Conservation (phyloP, 2,888 invertebrate genomes). For the Tyria jacobaeae region DNA sequence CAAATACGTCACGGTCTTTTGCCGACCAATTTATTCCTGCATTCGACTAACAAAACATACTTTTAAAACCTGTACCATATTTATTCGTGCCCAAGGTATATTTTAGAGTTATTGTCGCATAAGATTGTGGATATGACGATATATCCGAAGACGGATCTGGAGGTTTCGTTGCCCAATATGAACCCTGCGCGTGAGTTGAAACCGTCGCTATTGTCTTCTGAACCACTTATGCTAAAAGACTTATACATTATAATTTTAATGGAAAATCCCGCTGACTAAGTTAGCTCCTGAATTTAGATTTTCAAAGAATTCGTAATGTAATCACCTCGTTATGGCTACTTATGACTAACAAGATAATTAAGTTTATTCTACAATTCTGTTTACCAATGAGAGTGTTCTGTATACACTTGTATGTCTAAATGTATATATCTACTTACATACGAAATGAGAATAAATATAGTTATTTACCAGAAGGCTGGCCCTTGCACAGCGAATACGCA, state of each 20-base stretch:
- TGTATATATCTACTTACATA: background rate
- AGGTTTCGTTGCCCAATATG: conserved; percentile 73
- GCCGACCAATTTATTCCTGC: conserved; percentile 38
- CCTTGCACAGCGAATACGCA: no score
- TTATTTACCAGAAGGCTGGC: no score
- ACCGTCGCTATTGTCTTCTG: conserved; percentile 63
- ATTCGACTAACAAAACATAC: conserved; percentile 16
- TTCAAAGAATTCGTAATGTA: conserved; percentile 35
- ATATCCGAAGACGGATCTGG: conserved; percentile 62
- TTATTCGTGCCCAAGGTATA: accelerated
- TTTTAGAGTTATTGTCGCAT: conserved; percentile 18
- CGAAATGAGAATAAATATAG: background rate
- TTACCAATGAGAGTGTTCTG: conserved; percentile 27
- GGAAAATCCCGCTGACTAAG: conserved; percentile 66
- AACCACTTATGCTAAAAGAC: conserved; percentile 74
- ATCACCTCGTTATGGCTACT: conserved; percentile 31
- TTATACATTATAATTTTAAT: conserved; percentile 58
- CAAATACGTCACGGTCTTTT: conserved; percentile 75
- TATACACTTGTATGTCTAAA: conserved; percentile 16
- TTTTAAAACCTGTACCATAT: conserved; percentile 40
- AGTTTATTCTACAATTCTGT: conserved; percentile 19
- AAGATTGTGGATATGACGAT: conserved; percentile 35
- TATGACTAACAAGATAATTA: conserved; percentile 27
- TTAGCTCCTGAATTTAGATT: conserved; percentile 29
- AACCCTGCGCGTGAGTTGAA: conserved; percentile 77